Evolutionary conservation across 2,888 invertebrate species (phyloP), one percentile per base, ranked within the genome.

Genomic region (Protula sp.): DNA sequence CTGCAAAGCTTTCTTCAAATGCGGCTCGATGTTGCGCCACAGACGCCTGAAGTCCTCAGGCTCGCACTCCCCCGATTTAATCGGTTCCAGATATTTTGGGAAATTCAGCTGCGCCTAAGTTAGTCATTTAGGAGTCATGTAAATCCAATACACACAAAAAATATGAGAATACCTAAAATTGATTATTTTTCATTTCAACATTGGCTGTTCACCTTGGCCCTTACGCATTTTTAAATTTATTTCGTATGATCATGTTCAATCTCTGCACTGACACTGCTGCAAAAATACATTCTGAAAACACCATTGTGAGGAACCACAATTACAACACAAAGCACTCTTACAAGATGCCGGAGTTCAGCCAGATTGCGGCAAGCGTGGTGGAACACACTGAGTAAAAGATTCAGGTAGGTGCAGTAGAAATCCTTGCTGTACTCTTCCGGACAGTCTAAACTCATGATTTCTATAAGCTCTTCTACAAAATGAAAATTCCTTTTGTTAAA

Each of bases 311-410:
- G n/a, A n/a, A n/a, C n/a, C n/a, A n/a, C n/a, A n/a, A n/a, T n/a
- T n/a, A n/a, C n/a, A n/a, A n/a, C n/a, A n/a, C n/a, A n/a, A n/a
- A n/a, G n/a, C n/a, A n/a, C n/a, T 19, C 86, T 84, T n/a, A 91
- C 89, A 85, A 92, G 87, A 73, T 91, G 86, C 65, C 87, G 85
- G 57, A 94, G 83, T 81, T 94, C 94, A 28, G 87, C 87, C 54
- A 94, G 81, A 84, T 93, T 92, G 27, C 92, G 85, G 80, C 93
- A 93, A 30, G 88, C 89, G 72, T 89, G 84, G 74, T 89, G 89
- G 81, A 92, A 94, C 45, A 92, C 89, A 68, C 89, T 89, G 2
- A 94, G 83, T 76, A 93, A 89, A 53, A 91, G 85, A 79, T 87
- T 89, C 55, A 93, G 81, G 81, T 92, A 94, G 81, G 88, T 88